Percentiles rank a stretch among this genome's conserved stretches.
These are phyloP conservation scores for Cyclophora punctaria DNA, from an alignment of 2,888 invertebrate species.

Conservation along the genomic window DNA sequence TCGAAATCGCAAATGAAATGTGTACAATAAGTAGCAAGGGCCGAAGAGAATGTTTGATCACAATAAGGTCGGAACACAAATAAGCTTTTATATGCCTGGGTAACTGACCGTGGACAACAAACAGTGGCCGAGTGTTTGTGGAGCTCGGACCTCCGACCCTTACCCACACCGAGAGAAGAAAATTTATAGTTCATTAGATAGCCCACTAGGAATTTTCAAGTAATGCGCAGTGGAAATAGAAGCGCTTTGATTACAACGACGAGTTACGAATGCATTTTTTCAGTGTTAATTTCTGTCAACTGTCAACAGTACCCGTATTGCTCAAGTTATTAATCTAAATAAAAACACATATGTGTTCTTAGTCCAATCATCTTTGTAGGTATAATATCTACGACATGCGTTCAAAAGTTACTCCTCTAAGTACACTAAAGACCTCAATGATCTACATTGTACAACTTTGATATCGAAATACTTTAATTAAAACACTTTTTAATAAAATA, in stretches of 20 bases:
- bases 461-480: no score
- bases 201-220: background rate
- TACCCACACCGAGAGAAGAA: conserved; percentile 24
- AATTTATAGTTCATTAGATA: conserved; percentile 50
- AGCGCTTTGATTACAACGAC: background rate
- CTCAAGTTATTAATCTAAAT: no score
- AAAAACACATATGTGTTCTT: no score
- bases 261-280: no score
- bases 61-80: conserved; percentile 35
- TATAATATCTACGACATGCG: no score
- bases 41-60: conserved; percentile 12
- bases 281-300: no score
- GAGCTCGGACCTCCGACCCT: conserved; percentile 18
- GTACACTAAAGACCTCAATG: no score
- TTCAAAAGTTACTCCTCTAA: no score
- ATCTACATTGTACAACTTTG: no score
- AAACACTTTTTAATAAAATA: no score
- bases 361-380: no score
- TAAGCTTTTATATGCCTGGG: conserved; percentile 52
- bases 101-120: conserved; percentile 71
- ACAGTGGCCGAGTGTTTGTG: conserved; percentile 38
- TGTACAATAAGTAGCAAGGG: background rate
- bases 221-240: background rate
- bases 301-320: no score
- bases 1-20: background rate